These are phyloP conservation scores for Selenia dentaria DNA, from an alignment of 2,888 invertebrate species.

Conservation along the genomic window DNA sequence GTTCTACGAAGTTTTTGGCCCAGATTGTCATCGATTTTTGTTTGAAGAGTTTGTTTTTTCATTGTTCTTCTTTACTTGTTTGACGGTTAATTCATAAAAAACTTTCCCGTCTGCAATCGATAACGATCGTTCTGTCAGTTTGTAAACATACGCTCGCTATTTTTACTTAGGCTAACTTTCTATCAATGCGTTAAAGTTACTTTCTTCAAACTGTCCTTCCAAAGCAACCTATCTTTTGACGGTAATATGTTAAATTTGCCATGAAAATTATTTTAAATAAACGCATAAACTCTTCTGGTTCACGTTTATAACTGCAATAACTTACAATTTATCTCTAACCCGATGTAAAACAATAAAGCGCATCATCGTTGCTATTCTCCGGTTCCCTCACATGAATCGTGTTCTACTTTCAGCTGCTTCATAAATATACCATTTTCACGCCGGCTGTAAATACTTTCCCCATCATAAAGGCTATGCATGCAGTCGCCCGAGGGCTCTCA, in stretches of 20 bases:
- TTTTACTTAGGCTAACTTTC: constrained; percentile 15
- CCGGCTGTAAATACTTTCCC: constrained; percentile 77
- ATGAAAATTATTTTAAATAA: no score
- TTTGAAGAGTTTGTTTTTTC: constrained; percentile 85
- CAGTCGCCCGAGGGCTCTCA: constrained; percentile 73
- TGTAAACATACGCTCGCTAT: constrained; percentile 69
- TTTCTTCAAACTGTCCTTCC: no score
- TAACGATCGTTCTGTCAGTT: constrained; percentile 62
- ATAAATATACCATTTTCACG: constrained; percentile 74
- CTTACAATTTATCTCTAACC: constrained; percentile 54
- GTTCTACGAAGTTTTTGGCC: constrained; percentile 83
- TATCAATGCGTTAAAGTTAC: no score
- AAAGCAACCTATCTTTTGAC: no score
- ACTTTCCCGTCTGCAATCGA: constrained; percentile 81
- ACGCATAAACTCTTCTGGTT: constrained; percentile 26
- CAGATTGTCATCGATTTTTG: constrained; percentile 86
- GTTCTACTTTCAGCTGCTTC: constrained; percentile 59
- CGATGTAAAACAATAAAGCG: constrained; percentile 64
- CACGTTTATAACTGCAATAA: constrained; percentile 40
- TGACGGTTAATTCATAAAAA: constrained; percentile 84
- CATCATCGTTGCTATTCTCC: constrained; percentile 42
- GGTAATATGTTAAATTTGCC: no score
- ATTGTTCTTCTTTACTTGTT: constrained; percentile 85
- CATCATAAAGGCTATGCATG: constrained; percentile 74
- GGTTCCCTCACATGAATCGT: constrained; percentile 49